These are phyloP conservation scores for Aphelinus certus DNA, from an alignment of 1,140 invertebrate species.

Conservation along the genomic window DNA sequence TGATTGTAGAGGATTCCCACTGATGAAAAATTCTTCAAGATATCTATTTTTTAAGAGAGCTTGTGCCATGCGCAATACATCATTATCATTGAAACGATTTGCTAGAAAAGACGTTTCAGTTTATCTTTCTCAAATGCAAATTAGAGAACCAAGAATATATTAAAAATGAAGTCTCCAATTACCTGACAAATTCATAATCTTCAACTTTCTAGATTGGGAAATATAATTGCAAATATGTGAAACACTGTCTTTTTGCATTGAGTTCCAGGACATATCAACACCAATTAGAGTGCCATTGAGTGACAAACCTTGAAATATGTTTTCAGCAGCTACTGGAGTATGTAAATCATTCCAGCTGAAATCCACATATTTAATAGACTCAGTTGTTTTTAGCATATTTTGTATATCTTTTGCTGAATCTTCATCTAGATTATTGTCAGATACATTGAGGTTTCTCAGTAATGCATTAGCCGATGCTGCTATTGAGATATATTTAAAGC, in stretches of 20 bases:
- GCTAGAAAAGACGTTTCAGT: constrained; percentile 41
- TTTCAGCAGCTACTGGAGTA: constrained; percentile 49
- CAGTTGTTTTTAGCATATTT: constrained; percentile 49
- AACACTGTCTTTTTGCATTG: constrained; percentile 46
- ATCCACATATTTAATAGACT: constrained; percentile 56
- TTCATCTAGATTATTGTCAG: constrained; percentile 57
- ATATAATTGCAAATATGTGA: constrained; percentile 45
- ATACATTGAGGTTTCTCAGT: constrained; percentile 56
- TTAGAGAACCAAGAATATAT: not conserved
- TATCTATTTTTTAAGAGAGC: constrained; percentile 49
- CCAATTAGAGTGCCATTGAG: constrained; percentile 47
- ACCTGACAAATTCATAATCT: constrained; percentile 52
- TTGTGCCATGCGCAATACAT: constrained; percentile 46
- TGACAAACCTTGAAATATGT: constrained; percentile 49
- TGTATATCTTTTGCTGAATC: constrained; percentile 47
- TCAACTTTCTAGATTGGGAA: constrained; percentile 35
- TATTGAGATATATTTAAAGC: constrained; percentile 54
- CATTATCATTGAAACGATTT: constrained; percentile 51
- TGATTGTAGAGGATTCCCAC: constrained; percentile 54
- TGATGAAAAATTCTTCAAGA: constrained; percentile 50
- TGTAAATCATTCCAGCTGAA: constrained; percentile 64
- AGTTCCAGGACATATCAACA: constrained; percentile 63
- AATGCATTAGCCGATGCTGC: constrained; percentile 46
- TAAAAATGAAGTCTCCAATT: constrained; percentile 28
- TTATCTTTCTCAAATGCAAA: too few species aligned